These are phyloP conservation scores for Phenganax stokvisi DNA, from an alignment of 92 coral and sea anemone genomes.

Conservation along the genomic window DNA sequence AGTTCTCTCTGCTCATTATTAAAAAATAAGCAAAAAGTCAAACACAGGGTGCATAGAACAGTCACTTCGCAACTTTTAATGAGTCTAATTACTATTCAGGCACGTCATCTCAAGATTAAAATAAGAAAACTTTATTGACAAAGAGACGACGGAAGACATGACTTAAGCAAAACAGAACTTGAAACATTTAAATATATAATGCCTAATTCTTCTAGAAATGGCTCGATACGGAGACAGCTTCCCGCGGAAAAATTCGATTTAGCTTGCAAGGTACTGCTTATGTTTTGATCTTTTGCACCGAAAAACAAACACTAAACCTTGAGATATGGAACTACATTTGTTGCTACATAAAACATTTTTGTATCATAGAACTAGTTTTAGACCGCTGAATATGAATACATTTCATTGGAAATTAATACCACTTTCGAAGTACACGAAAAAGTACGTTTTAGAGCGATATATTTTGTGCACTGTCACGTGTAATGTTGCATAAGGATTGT, in stretches of 20 bases:
- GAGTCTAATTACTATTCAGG: slow-evolving; percentile 11
- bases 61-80: slow-evolving; percentile 15
- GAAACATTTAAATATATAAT: background rate
- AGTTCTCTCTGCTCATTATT: background rate
- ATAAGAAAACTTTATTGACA: no score
- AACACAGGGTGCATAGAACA: background rate
- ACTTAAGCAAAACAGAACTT: background rate
- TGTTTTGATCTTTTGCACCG: background rate
- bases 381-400: background rate
- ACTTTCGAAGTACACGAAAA: no score
- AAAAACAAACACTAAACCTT: background rate
- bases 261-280: slow-evolving; percentile 74
- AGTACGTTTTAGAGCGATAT: no score
- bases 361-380: background rate
- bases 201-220: slow-evolving; percentile 42
- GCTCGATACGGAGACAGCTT: slow-evolving; percentile 62
- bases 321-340: background rate
- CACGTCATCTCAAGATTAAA: slow-evolving; percentile 15
- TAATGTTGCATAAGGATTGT: no score
- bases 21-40: background rate
- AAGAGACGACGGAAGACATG: no score
- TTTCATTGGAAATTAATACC: background rate
- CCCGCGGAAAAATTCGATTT: slow-evolving; percentile 80
- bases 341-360: background rate
- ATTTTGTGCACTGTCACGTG: no score